Evolutionary conservation across 1,140 invertebrate genomes (phyloP), one percentile per base, ranked within the genome.

Genomic region (Oryzaephilus surinamensis): DNA sequence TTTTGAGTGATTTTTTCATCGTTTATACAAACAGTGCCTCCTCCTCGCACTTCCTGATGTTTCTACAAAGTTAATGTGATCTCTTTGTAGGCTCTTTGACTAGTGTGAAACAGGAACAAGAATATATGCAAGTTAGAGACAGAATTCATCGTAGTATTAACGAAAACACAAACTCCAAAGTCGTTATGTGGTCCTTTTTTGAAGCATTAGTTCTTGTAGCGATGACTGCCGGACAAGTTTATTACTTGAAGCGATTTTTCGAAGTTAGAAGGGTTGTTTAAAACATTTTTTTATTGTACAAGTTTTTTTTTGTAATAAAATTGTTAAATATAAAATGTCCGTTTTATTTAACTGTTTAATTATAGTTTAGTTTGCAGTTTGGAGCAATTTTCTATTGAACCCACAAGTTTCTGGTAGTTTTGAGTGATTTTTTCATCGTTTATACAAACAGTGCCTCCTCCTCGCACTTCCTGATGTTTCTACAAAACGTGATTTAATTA

Each of bases 201-300:
- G 97, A 99, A 69, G 93, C 95, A 1, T 61, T 93, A 15, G 89
- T 98, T 7, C 66, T 99, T 4, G 76, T 97, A 3, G 78, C 87
- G 14, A 97, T 97, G 92, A 95, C 93, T 6, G 49, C 95, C 17
- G 94, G 92, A 30, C 94, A 98, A 71, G 81, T 99, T 16, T 98
- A 92, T 64, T 99, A 99, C 62, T 72, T 99, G 42, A 99, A 97
- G 66, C 71, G 96, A 57, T 99, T 99, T 72, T 99, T 99, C 62
- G 97, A 99, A 81, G 95, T 99, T 1, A 75, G 96, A 63, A 74
- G 96, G 61, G 93, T 99, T 32, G 94, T 99, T 41, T 94, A 77
- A 78, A 55, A 32, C 8, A 12, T 8, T 31, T 38, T 38, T 38
- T 38, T 38, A 27, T 38, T 36, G 33, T 36, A 26, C 18, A 21